A percentile compares a stretch with the other conserved stretches of the same genome.
Conservation (phyloP, 2,797 vertebrate species). For the Delichon dasypus region DNA sequence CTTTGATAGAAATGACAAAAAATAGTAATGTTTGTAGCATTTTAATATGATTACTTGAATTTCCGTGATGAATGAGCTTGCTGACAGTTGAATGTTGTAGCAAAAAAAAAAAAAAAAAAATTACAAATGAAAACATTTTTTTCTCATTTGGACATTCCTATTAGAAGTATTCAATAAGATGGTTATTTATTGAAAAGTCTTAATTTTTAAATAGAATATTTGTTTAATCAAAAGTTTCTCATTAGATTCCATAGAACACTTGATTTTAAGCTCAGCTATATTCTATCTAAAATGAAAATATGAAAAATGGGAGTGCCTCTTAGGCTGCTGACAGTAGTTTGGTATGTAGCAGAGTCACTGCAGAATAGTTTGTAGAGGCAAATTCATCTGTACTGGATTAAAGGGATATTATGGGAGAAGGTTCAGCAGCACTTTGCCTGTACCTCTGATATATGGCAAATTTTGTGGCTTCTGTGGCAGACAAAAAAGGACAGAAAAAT, state of each 20-base stretch:
- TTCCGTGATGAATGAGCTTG: background rate
- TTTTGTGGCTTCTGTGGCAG: background rate
- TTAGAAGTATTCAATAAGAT: background rate
- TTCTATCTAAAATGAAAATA: background rate
- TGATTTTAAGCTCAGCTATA: background rate
- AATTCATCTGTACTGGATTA: background rate
- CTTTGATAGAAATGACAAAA: background rate
- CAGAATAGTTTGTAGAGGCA: background rate
- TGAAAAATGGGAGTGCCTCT: background rate
- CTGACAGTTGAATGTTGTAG: background rate
- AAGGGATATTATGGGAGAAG: background rate
- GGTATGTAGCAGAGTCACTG: background rate
- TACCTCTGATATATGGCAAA: background rate
- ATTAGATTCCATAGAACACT: background rate
- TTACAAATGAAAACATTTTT: background rate
- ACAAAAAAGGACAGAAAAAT: background rate
- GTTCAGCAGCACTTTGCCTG: background rate
- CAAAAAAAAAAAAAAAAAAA: background rate
- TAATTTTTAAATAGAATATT: background rate
- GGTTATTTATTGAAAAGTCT: background rate
- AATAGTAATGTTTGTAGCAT: background rate
- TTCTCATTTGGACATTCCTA: background rate
- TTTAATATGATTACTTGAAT: background rate
- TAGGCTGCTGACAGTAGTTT: background rate
- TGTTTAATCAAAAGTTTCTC: conserved; percentile 5